These are phyloP conservation scores for Drosophila falleni DNA, from an alignment of 2,888 invertebrate genomes.

Conservation along the genomic window DNA sequence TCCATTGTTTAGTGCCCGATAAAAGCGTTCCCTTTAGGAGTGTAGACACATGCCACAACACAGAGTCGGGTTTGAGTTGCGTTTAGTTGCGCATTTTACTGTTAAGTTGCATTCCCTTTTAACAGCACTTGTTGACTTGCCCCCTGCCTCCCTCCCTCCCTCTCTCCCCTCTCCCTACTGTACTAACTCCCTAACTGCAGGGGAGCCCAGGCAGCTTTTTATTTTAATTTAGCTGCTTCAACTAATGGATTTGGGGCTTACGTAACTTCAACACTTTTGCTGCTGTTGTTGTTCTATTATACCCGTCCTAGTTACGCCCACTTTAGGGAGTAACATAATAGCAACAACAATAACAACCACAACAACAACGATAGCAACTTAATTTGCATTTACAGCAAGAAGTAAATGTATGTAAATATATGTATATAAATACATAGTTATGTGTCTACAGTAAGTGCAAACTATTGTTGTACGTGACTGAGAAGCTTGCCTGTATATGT, in stretches of 20 bases:
- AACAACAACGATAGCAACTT: constrained; percentile 51
- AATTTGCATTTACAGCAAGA: constrained; percentile 69
- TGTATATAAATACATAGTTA: constrained; percentile 24
- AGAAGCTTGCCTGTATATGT: constrained; percentile 28
- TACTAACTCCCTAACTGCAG: constrained; percentile 17
- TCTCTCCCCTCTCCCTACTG: too few species aligned
- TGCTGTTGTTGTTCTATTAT: constrained; percentile 36
- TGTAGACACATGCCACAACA: constrained; percentile 12
- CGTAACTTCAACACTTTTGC: constrained; percentile 79
- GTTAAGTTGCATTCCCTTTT: constrained; percentile 31
- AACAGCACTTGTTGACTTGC: constrained; percentile 52
- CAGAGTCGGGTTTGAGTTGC: constrained; percentile 9
- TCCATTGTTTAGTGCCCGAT: constrained; percentile 12
- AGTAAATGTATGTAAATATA: constrained; percentile 35
- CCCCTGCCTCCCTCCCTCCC: too few species aligned
- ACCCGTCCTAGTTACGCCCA: constrained; percentile 44
- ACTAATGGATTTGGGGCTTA: constrained; percentile 80
- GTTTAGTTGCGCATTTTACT: constrained; percentile 22
- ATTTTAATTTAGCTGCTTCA: constrained; percentile 80
- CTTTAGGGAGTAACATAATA: constrained; percentile 16
- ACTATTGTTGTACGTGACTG: constrained; percentile 69
- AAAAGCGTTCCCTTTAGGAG: constrained; percentile 2
- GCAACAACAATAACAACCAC: constrained; percentile 45
- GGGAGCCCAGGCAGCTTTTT: constrained; percentile 55
- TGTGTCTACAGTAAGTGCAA: constrained; percentile 40